Evolutionary conservation across 64 coral and sea anemone species (phyloP).

Genomic region (Platygyra sinensis): DNA sequence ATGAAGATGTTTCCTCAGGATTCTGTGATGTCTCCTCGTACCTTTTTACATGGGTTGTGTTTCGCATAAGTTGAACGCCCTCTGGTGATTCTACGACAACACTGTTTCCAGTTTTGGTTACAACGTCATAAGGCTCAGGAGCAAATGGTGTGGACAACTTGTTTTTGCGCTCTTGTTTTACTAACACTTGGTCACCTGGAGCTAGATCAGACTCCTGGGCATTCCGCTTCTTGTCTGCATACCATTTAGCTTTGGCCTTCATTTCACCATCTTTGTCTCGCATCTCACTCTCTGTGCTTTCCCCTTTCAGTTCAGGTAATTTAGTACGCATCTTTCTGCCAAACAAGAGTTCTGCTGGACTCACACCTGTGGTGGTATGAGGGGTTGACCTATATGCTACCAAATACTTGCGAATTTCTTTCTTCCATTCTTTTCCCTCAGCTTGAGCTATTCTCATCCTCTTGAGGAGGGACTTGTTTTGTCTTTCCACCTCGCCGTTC

Average conservation of each 20-base stretch:
- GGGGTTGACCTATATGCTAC: too few species aligned
- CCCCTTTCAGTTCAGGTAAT: background rate
- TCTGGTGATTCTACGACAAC: conserved; percentile 29
- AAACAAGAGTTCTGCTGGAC: too few species aligned
- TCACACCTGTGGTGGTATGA: too few species aligned
- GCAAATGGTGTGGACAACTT: conserved; percentile 55
- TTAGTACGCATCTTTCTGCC: too few species aligned
- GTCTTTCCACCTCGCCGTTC: conserved; percentile 12
- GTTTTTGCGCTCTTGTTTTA: conserved; percentile 28
- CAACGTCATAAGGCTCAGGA: conserved; percentile 27
- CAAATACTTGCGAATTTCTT: background rate
- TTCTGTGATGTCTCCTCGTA: background rate
- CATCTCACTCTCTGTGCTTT: background rate
- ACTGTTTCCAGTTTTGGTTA: conserved; percentile 17
- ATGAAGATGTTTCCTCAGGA: background rate
- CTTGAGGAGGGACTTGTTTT: conserved; percentile 12
- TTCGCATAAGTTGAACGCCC: conserved; percentile 15
- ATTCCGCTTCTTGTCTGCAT: conserved; percentile 43
- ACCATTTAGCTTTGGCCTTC: conserved; percentile 14
- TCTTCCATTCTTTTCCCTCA: background rate
- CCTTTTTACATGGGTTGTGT: conserved; percentile 39
- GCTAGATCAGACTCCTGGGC: conserved; percentile 16
- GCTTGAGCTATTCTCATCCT: conserved; percentile 4
- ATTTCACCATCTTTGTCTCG: conserved; percentile 26
- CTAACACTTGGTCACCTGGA: conserved; percentile 18